Evolutionary conservation across 2,113 vertebrate genomes (phyloP).

Genomic region (Mobula birostris): DNA sequence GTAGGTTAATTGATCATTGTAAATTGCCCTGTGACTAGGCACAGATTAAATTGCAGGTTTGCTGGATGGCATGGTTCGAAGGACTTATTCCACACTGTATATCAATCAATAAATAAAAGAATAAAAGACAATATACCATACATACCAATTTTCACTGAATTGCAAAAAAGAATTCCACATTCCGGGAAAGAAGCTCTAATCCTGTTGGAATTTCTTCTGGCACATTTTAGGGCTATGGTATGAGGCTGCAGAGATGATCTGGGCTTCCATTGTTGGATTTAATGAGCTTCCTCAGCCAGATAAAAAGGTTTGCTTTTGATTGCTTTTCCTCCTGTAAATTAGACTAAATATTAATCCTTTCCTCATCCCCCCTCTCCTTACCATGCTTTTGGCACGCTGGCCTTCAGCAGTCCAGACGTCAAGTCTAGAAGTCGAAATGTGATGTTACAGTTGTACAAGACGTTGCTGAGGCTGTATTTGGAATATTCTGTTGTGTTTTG

Average conservation of each 20-base stretch:
- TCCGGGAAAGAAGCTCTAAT: not conserved
- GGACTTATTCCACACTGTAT: too few relatives aligned
- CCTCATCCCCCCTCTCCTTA: not conserved
- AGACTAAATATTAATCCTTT: not conserved
- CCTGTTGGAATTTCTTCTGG: not conserved
- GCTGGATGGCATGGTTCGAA: too few relatives aligned
- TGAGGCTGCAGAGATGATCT: constrained; percentile 79
- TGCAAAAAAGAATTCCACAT: not conserved
- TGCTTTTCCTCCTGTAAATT: not conserved
- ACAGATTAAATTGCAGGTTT: too few relatives aligned
- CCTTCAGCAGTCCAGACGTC: too few relatives aligned
- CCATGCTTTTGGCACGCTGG: too few relatives aligned
- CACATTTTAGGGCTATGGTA: constrained; percentile 78
- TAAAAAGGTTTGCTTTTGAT: constrained; percentile 70
- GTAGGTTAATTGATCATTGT: too few relatives aligned
- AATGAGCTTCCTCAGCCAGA: constrained; percentile 78
- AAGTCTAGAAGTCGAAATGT: too few relatives aligned
- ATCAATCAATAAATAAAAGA: too few relatives aligned
- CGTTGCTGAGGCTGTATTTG: too few relatives aligned
- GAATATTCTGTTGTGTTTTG: too few relatives aligned
- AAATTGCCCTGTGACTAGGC: too few relatives aligned
- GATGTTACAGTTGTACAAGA: too few relatives aligned
- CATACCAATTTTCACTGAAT: not conserved
- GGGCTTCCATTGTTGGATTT: constrained; percentile 79
- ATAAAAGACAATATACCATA: not conserved